Conservation (phyloP, 2,113 vertebrate species). For the Anolis carolinensis region DNA sequence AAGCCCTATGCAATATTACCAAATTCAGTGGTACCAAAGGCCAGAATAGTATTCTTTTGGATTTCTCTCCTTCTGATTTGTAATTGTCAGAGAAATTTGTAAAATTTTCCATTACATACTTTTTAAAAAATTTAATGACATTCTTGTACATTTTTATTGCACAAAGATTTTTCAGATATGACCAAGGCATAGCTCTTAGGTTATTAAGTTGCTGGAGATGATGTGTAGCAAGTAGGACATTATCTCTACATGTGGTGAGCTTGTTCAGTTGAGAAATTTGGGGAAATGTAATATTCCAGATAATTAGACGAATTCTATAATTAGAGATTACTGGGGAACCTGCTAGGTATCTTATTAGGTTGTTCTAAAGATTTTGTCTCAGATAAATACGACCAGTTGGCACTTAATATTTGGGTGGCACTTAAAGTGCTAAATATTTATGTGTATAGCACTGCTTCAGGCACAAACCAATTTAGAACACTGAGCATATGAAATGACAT, state of each 20-base stretch:
- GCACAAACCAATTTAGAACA: not conserved
- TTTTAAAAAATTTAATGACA: not conserved
- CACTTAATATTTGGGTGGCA: not conserved
- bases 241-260: conserved; percentile 19
- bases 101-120: conserved; percentile 25
- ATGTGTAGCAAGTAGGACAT: not conserved
- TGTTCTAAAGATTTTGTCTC: not conserved
- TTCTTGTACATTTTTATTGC: conserved; percentile 17
- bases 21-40: not conserved
- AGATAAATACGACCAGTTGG: conserved; percentile 1
- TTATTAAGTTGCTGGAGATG: not conserved
- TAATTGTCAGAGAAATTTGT: conserved; percentile 27
- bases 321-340: conserved; percentile 10
- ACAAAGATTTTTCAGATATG: conserved; percentile 27
- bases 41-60: conserved; percentile 41
- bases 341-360: conserved; percentile 4
- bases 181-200: conserved; percentile 29
- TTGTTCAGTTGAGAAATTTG: not conserved
- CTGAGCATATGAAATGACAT: not conserved
- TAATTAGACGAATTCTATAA: conserved; percentile 20
- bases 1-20: conserved; percentile 22
- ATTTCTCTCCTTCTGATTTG: fast-evolving
- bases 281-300: not conserved
- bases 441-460: not conserved
- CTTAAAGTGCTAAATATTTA: not conserved